phyloP scores from a whole-genome alignment of 2,797 vertebrate genomes.

The Coregonus ussuriensis region DNA sequence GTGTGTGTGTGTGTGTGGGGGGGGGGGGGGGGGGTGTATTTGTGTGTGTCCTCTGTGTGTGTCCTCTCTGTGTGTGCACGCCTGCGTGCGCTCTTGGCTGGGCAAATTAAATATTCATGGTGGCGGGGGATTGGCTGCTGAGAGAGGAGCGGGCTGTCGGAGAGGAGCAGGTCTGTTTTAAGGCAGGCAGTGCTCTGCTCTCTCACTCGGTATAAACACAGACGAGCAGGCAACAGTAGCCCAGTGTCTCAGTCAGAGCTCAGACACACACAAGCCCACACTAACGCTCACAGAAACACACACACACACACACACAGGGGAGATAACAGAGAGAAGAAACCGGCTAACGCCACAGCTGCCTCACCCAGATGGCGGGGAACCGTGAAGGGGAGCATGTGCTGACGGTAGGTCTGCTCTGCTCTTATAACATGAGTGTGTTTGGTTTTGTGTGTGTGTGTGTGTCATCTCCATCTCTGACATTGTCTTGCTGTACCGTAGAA shows the following conservation, averaged over 20 bases:
- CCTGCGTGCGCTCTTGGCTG: conserved; percentile 57
- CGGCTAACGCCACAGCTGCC: conserved; percentile 35
- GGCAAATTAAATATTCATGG: conserved; percentile 76
- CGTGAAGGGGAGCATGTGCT: conserved; percentile 68
- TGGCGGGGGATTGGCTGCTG: conserved; percentile 71
- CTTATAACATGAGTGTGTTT: conserved; percentile 13
- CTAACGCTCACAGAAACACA: not conserved
- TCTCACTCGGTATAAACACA: not conserved
- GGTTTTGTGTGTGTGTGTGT: conserved; percentile 20
- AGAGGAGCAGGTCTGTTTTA: conserved; percentile 57
- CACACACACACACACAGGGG: conserved; percentile 23
- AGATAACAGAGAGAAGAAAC: conserved; percentile 47
- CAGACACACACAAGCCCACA: not conserved
- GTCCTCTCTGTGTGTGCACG: conserved; percentile 32
- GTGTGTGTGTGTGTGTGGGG: not conserved
- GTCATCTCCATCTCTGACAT: conserved; percentile 8
- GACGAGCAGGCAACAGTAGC: not conserved
- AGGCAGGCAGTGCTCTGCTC: conserved; percentile 37
- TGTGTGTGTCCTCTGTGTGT: conserved; percentile 30
- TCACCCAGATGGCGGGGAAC: conserved; percentile 68
- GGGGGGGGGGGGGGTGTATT: not conserved
- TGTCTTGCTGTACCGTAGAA: conserved; percentile 12
- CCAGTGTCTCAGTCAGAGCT: conserved; percentile 2
- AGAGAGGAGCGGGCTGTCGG: conserved; percentile 67
- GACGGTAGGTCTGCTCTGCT: conserved; percentile 62